These are phyloP conservation scores for Agrypnus murinus DNA, from an alignment of 2,888 invertebrate genomes.

Conservation along the genomic window DNA sequence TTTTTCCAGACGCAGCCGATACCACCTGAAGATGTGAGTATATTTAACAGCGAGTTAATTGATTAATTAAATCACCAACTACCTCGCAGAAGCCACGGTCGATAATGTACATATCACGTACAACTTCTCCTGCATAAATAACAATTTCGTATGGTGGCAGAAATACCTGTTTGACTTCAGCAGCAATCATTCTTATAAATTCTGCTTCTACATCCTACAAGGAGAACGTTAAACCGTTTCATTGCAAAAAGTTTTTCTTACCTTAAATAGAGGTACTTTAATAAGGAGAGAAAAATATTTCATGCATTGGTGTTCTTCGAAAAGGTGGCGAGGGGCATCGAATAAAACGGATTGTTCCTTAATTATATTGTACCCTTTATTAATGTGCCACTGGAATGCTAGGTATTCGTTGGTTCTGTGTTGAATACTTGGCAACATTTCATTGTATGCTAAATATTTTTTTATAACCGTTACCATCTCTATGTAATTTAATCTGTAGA, in stretches of 20 bases:
- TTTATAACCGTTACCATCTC: constrained; percentile 54
- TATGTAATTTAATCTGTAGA: constrained; percentile 52
- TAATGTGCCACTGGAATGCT: constrained; percentile 57
- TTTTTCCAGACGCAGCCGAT: constrained; percentile 52
- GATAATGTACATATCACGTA: constrained; percentile 56
- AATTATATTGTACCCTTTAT: constrained; percentile 50
- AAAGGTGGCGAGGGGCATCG: constrained; percentile 53
- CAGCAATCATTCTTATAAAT: constrained; percentile 49
- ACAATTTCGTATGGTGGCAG: constrained; percentile 57
- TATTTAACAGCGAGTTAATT: too few relatives aligned
- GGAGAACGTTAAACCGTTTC: background rate
- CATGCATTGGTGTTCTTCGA: constrained; percentile 52
- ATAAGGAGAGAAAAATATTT: constrained; percentile 50
- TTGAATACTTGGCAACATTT: constrained; percentile 53
- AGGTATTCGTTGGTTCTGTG: constrained; percentile 55
- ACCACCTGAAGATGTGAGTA: constrained; percentile 53
- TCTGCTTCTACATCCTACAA: constrained; percentile 42
- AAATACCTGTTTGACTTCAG: constrained; percentile 45
- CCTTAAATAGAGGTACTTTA: constrained; percentile 56
- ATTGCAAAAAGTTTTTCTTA: constrained; percentile 16
- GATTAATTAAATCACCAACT: too few relatives aligned
- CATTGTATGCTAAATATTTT: constrained; percentile 53
- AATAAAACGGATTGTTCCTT: constrained; percentile 49
- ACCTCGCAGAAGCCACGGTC: constrained; percentile 59
- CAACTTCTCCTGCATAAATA: constrained; percentile 56